A percentile compares a stretch with the other conserved stretches of the same genome.
These are phyloP conservation scores for Papilio helenus DNA, from an alignment of 1,140 invertebrate species.

Conservation along the genomic window DNA sequence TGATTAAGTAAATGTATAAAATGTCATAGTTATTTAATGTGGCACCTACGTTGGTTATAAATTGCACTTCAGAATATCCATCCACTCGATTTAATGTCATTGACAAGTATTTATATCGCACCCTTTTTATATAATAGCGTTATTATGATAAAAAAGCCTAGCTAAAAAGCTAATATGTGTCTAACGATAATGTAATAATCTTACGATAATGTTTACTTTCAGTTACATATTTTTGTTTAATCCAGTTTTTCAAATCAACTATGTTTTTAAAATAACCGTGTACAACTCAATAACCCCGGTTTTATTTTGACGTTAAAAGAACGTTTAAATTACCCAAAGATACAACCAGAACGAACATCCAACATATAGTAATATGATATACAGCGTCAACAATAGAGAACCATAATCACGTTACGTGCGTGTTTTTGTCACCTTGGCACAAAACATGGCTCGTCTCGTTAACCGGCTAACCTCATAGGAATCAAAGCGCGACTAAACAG, in stretches of 20 bases:
- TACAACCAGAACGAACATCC: not conserved
- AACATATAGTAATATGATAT: not conserved
- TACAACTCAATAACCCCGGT: not conserved
- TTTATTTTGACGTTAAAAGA: not conserved
- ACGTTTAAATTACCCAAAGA: not conserved
- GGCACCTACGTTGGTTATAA: not conserved
- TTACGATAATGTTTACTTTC: not conserved
- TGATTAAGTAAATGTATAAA: not conserved
- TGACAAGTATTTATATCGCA: not conserved
- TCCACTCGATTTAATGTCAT: not conserved
- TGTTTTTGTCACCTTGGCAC: conserved; percentile 6
- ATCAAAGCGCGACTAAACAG: too few relatives aligned
- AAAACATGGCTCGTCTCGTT: not conserved
- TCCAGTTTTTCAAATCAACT: not conserved
- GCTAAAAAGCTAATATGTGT: not conserved
- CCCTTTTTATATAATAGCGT: not conserved
- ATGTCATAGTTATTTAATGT: not conserved
- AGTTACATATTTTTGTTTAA: too few relatives aligned
- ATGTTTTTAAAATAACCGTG: not conserved
- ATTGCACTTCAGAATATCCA: not conserved
- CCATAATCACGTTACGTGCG: not conserved
- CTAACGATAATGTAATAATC: not conserved
- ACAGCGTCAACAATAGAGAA: not conserved
- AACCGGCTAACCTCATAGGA: not conserved
- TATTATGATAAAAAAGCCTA: not conserved